Conservation (phyloP, 2,113 vertebrate genomes). For the Myotis davidii region DNA sequence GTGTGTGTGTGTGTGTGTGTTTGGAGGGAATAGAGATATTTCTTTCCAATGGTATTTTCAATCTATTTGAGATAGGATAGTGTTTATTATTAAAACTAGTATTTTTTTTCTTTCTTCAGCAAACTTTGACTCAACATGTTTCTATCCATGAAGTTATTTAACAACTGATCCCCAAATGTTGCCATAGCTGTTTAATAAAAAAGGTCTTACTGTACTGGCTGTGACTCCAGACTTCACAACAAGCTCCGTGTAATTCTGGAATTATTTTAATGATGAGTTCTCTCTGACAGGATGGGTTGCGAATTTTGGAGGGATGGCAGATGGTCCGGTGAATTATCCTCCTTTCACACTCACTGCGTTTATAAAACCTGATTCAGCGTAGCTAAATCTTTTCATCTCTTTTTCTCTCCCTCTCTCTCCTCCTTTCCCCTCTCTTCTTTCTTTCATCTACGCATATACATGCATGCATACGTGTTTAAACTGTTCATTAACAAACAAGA, state of each 20-base stretch:
- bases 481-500: conserved; percentile 54
- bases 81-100: conserved; percentile 72
- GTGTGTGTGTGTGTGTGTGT: not conserved
- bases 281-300: conserved; percentile 53
- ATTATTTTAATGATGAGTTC: conserved; percentile 74
- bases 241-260: conserved; percentile 61
- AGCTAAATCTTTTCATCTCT: conserved; percentile 34
- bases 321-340: conserved; percentile 47
- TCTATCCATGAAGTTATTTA: conserved; percentile 71
- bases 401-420: not conserved
- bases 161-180: conserved; percentile 72
- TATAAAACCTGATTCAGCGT: conserved; percentile 57
- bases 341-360: conserved; percentile 40
- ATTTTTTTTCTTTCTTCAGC: conserved; percentile 37
- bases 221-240: conserved; percentile 52
- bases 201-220: conserved; percentile 66
- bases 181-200: conserved; percentile 78
- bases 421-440: not conserved
- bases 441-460: not conserved
- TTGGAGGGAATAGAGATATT: not conserved
- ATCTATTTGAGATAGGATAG: conserved; percentile 50
- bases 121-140: conserved; percentile 67
- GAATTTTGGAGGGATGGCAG: conserved; percentile 33
- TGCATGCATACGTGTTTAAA: not conserved
- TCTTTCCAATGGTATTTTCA: conserved; percentile 20